Evolutionary conservation across 2,797 vertebrate species (phyloP), one percentile per base, ranked within the genome.

Genomic region (Macropodus opercularis): DNA sequence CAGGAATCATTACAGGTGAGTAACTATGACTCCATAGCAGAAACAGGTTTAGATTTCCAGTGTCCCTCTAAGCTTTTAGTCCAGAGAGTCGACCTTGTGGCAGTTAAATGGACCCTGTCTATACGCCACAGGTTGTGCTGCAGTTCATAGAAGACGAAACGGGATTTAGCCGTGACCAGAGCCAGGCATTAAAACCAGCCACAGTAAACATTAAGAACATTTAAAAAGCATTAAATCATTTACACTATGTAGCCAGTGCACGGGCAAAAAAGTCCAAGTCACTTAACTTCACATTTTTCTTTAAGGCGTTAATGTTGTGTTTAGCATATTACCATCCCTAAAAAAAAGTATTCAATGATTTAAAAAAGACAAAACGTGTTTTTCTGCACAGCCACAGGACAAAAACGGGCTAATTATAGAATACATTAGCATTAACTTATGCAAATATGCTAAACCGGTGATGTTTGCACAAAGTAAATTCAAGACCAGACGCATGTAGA

Each of bases 201-300:
- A 60, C 56, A 53, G 14, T 58, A 71, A 65, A 60, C 32, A 69
- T 52, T 62, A 72, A 85, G 74, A 63, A 56, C 29, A n/a, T n/a
- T n/a, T n/a, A n/a, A n/a, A n/a, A 68, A 52, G 61, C 50, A 65
- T 63, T 77, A 86, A 79, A 71, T 49, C 35, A 67, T 80, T 66
- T n/a, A n/a, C n/a, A n/a, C n/a, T n/a, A n/a, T n/a, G n/a, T 31
- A 46, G 50, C 31, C 35, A 68, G 52, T 24, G 31, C 42, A 57
- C 77, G 48, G 72, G 74, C 46, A 66, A 39, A 61, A 43, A 72
- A 59, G 31, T 56, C 51, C 55, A 32, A 77, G 32, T 79, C 73
- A 57, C 62, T 69, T 64, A 62, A 72, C 43, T 17, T 63, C 17
- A 42, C 59, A 11, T 63, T 64, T 65, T 40, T 55, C 51, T 61